Percentiles rank a stretch among this genome's conserved stretches.
phyloP scores from a whole-genome alignment of 37 sponge, comb jelly and placozoan genomes.

The Oscarella lobularis region DNA sequence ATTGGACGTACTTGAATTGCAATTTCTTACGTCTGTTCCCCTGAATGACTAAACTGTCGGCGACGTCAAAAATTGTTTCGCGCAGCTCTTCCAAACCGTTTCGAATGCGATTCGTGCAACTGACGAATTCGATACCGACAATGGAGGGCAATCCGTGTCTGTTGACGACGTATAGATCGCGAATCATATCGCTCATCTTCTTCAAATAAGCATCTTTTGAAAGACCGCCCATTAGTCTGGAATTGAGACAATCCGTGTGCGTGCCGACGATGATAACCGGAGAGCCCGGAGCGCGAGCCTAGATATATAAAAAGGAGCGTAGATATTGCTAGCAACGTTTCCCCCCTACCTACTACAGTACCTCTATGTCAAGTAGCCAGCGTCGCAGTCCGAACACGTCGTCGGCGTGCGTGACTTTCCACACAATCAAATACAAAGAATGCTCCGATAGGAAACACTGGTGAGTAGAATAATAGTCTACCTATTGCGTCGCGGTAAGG shows the following conservation, averaged over 20 bases:
- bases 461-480: neutral
- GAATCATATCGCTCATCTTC: neutral
- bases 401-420: neutral
- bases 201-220: neutral
- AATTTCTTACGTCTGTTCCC: too few species aligned
- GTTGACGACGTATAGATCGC: neutral
- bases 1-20: too few species aligned
- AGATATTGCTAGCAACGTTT: neutral
- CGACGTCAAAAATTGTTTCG: neutral
- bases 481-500: constrained; percentile 1
- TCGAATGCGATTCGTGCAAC: neutral
- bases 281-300: constrained; percentile 55
- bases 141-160: neutral
- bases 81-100: neutral
- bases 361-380: neutral
- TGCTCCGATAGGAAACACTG: neutral
- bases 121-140: neutral
- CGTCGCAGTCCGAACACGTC: neutral
- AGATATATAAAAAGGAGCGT: neutral
- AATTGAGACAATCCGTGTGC: constrained; percentile 68
- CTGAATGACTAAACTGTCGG: neutral
- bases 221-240: constrained; percentile 9
- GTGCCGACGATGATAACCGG: constrained; percentile 84
- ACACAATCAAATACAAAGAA: neutral
- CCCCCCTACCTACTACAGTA: neutral